Conservation (phyloP, 2,113 vertebrate genomes). For the Muntiacus muntjak region DNA sequence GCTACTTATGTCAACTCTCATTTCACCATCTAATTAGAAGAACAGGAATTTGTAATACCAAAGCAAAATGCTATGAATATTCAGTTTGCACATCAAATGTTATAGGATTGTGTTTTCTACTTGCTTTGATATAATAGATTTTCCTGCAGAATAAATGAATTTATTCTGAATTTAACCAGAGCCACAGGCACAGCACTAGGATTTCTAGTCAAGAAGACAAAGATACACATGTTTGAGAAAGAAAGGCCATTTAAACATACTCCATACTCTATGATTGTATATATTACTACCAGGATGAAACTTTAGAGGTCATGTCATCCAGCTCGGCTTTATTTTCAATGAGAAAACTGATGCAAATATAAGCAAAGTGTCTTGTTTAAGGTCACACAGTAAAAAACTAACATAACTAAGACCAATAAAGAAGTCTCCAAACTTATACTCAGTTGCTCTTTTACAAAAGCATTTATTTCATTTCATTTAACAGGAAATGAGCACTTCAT, state of each 20-base stretch:
- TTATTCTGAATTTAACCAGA: background rate
- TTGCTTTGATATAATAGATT: background rate
- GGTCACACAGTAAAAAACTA: background rate
- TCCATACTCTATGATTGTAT: background rate
- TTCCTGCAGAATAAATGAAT: constrained; percentile 18
- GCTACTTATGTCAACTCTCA: background rate
- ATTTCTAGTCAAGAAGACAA: background rate
- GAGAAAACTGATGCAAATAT: background rate
- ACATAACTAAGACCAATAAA: background rate
- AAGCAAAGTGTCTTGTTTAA: background rate
- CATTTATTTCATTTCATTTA: background rate
- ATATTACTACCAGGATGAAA: background rate
- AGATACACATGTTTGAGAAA: background rate
- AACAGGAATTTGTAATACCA: background rate
- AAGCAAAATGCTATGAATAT: constrained; percentile 11
- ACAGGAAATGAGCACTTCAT: background rate
- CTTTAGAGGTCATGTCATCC: background rate
- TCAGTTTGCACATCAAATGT: background rate
- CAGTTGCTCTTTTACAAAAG: background rate
- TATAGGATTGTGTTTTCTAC: background rate
- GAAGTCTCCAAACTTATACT: background rate
- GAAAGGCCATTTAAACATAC: background rate
- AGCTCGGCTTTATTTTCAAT: background rate
- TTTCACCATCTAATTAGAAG: background rate
- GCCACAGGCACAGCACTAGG: background rate